phyloP scores from a whole-genome alignment of 2,888 invertebrate species.

The Colletes collaris region DNA sequence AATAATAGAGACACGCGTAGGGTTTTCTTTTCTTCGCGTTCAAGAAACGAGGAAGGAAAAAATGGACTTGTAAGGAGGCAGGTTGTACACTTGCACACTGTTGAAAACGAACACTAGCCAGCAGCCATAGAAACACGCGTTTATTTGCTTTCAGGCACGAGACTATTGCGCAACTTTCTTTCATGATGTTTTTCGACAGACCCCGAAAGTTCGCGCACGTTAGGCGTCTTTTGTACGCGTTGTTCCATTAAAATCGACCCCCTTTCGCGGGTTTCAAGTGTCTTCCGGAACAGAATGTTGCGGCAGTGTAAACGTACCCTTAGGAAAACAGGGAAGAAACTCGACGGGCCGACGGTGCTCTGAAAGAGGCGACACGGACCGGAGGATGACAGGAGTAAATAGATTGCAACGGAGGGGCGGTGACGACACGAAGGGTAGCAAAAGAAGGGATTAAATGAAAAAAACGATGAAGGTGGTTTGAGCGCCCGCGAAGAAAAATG shows the following conservation, averaged over 20 bases:
- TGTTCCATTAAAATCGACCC: constrained; percentile 7
- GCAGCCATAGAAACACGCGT: background rate
- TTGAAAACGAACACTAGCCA: background rate
- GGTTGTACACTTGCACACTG: background rate
- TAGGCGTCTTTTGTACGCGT: background rate
- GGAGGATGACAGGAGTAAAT: constrained; percentile 40
- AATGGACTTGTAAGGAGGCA: no score
- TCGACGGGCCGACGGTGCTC: background rate
- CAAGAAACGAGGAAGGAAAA: no score
- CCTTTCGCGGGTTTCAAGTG: background rate
- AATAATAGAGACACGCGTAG: no score
- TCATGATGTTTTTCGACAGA: background rate
- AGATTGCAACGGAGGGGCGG: constrained; percentile 15
- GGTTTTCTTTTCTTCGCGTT: no score
- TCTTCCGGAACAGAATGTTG: background rate
- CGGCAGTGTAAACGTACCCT: constrained; percentile 20
- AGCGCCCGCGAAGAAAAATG: constrained; percentile 6
- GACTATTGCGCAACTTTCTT: background rate
- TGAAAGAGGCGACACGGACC: constrained; percentile 10
- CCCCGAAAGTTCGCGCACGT: background rate
- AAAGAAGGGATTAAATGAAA: constrained; percentile 32
- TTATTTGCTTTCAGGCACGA: background rate
- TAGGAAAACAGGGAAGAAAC: constrained; percentile 21
- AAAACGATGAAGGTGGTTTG: constrained; percentile 21
- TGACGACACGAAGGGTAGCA: constrained; percentile 3